Evolutionary conservation across 2,113 vertebrate species (phyloP), one percentile per base, ranked within the genome.

Genomic region (Empidonax alnorum): DNA sequence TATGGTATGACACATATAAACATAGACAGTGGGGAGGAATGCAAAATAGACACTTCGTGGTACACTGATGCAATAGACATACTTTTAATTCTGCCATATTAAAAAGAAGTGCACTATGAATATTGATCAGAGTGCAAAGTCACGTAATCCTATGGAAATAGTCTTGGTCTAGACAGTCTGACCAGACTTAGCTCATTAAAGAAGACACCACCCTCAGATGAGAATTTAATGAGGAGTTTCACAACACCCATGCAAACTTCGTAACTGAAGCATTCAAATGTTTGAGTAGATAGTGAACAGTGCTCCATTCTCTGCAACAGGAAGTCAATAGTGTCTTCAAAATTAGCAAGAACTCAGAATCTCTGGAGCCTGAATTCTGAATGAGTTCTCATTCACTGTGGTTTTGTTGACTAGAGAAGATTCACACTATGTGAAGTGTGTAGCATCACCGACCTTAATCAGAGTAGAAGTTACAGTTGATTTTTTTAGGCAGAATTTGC

Each of bases 151-250:
- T 82, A 21, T 91, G 89, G 89, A 95, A 95, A 91, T 87, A 83
- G 22, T 68, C 72, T 78, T 79, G 76, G 91, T 91, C 93, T 94
- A 96, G 93, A 95, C 85, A 83, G 81, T 62, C 39, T 58, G 41
- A 89, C 58, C 53, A 93, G 93, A 75, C 77, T 71, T n/a, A 68
- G 63, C 39, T 96, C 74, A 85, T 92, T 93, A 93, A 81, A 90
- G 56, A 93, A 56, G 86, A 78, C 79, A 94, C 39, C 73, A 87
- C 44, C n/a, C n/a, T 90, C 63, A 90, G 71, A 67, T 1, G 7
- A 80, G 42, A 91, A 89, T 49, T 89, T 94, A 94, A 81, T 87
- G 53, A 93, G 30, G 24, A 50, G 33, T 92, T 95, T 94, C 92
- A 84, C 84, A 95, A 84, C 46, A 89, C 10, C 2, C 14, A 46